Base-by-base conservation (phyloP, 2,797 vertebrate genomes). In the Takifugu ocellatus region DNA sequence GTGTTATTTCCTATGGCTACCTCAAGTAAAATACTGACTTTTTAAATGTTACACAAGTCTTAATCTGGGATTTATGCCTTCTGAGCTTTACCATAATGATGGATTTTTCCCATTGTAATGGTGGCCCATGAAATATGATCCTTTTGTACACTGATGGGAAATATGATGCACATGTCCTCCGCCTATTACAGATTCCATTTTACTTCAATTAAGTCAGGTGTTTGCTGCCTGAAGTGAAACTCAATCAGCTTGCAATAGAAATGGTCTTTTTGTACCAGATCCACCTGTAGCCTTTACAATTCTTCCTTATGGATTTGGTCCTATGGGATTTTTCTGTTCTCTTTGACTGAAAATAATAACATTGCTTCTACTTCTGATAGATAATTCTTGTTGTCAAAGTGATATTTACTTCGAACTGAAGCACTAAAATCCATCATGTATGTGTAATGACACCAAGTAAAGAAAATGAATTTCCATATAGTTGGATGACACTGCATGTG, bases 121-220 rank as follows among this genome's bases (percentile, higher is more conserved):
- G 49, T 16, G 63, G 56, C 61, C 62, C 49, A 11, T 60, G 76
- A n/a, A 79, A 81, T 25, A 39, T 58, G 73, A 83, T 81, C 51
- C 44, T 25, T 46, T 16, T 51, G 3, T 8, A 6, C 12, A 50
- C 54, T 25, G 2, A 15, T 57, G 25, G 48, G 78, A 78, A 82
- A 83, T 77, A 55, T 56, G 52, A 75, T 65, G 17, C 79, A 79
- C 76, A 66, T 63, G 70, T 54, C 75, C 33, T 17, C 72, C 39
- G 49, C 70, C 68, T 70, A 17, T 51, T 74, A 62, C 21, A 51
- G 24, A 26, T 16, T 39, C 33, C 17, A 56, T 61, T 66, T 66
- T 45, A 33, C 21, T 36, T 55, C 9, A 44, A 25, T 59, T 48
- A 53, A 63, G 39, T 42, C 26, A 17, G n/a, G 17, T 42, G 33